These are phyloP conservation scores for Valencia hispanica DNA, from an alignment of 2,797 vertebrate genomes.

Conservation along the genomic window DNA sequence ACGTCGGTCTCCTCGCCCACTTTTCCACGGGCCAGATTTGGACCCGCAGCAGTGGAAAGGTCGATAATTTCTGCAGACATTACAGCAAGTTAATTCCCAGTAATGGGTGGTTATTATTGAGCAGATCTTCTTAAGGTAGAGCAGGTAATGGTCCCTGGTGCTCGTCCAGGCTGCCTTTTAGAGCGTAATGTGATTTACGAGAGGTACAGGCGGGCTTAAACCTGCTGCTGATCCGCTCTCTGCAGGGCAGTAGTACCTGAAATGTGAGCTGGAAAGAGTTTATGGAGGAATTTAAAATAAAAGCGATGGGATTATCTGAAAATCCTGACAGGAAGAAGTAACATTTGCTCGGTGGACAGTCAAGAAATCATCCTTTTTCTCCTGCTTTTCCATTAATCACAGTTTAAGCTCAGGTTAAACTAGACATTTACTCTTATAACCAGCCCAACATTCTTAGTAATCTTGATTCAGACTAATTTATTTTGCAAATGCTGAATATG, in stretches of 20 bases:
- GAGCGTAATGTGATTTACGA: conserved; percentile 75
- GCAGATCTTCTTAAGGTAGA: conserved; percentile 75
- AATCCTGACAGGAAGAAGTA: conserved; percentile 3
- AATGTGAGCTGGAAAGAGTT: conserved; percentile 26
- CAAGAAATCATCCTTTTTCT: neutral
- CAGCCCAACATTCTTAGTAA: too few species aligned
- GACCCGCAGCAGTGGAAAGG: conserved; percentile 43
- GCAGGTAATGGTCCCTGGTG: conserved; percentile 75
- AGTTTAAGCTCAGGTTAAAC: neutral
- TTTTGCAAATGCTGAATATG: too few species aligned
- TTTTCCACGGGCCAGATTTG: neutral
- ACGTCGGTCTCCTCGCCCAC: neutral
- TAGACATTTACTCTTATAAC: neutral
- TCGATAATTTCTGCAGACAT: conserved; percentile 66
- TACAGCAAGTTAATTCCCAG: conserved; percentile 73
- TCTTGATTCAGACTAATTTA: too few species aligned
- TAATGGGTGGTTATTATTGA: conserved; percentile 71
- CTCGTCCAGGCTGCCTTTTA: conserved; percentile 73
- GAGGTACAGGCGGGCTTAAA: neutral
- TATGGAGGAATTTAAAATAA: conserved; percentile 25
- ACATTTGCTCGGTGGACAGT: neutral
- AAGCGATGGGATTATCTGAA: conserved; percentile 19
- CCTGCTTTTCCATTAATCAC: neutral
- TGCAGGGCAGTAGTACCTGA: neutral
- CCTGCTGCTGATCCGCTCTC: conserved; percentile 3